Conservation (phyloP, 1,140 invertebrate genomes). For the Aphaenogaster ashmeadi region DNA sequence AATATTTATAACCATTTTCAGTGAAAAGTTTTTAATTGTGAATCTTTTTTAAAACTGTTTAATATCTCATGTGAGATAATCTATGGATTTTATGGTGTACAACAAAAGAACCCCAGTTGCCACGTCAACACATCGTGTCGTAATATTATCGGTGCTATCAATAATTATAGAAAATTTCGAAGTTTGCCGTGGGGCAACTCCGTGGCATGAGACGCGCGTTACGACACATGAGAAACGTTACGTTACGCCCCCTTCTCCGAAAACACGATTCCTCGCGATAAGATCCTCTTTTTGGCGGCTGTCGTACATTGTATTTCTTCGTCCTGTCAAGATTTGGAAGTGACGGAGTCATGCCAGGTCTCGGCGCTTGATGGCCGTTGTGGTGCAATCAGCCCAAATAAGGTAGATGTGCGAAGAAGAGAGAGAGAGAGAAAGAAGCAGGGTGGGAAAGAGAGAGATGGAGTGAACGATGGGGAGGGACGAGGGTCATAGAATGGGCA, state of each 20-base stretch:
- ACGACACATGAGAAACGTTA: constrained; percentile 39
- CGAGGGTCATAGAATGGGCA: constrained; percentile 71
- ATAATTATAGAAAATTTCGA: constrained; percentile 52
- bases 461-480: constrained; percentile 13
- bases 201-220: constrained; percentile 18
- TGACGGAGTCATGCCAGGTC: constrained; percentile 50
- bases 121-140: constrained; percentile 19
- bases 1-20: background rate
- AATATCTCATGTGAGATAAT: background rate
- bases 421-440: background rate
- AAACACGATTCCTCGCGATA: constrained; percentile 67
- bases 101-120: background rate
- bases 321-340: constrained; percentile 65
- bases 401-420: constrained; percentile 51
- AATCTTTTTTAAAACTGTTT: background rate
- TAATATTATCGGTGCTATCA: constrained; percentile 45
- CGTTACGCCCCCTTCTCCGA: constrained; percentile 66
- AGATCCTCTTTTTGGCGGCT: constrained; percentile 43
- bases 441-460: background rate
- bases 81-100: background rate
- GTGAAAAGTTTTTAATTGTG: background rate
- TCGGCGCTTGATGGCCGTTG: constrained; percentile 69
- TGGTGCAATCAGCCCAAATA: constrained; percentile 76
- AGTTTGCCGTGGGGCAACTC: background rate
- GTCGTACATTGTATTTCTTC: constrained; percentile 64